These are phyloP conservation scores for Galbula dea DNA, from an alignment of 2,113 vertebrate species.

Conservation along the genomic window DNA sequence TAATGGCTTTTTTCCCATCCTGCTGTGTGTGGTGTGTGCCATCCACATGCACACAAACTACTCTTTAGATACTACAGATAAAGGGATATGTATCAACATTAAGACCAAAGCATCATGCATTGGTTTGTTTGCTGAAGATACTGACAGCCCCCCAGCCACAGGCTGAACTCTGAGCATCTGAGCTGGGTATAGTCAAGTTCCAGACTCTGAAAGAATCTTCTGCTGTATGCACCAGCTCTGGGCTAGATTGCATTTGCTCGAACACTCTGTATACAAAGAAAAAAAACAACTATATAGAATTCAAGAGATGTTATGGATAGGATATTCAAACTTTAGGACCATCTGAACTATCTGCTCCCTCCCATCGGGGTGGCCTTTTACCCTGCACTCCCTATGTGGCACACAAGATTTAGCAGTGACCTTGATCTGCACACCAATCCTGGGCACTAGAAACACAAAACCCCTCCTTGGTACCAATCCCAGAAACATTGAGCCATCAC, in stretches of 20 bases:
- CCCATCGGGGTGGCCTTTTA: too few species aligned
- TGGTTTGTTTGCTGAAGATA: not conserved
- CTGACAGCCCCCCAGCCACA: not conserved
- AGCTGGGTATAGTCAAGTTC: not conserved
- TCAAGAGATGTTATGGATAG: not conserved
- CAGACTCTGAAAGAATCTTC: not conserved
- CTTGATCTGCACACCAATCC: too few species aligned
- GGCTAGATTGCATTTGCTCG: not conserved
- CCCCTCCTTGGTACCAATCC: too few species aligned
- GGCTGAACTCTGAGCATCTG: not conserved
- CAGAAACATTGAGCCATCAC: too few species aligned
- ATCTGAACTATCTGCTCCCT: too few species aligned
- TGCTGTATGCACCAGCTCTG: not conserved
- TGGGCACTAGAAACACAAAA: too few species aligned
- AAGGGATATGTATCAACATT: not conserved
- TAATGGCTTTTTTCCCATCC: not conserved
- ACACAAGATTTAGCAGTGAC: too few species aligned
- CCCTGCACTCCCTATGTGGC: too few species aligned
- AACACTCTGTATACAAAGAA: not conserved
- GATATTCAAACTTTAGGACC: too few species aligned
- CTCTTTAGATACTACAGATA: not conserved
- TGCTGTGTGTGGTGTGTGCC: not conserved
- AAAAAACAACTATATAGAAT: not conserved
- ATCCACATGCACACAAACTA: not conserved
- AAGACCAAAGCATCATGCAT: not conserved